Base-by-base conservation (phyloP, 2,113 vertebrate genomes). In the Hippolais icterina region DNA sequence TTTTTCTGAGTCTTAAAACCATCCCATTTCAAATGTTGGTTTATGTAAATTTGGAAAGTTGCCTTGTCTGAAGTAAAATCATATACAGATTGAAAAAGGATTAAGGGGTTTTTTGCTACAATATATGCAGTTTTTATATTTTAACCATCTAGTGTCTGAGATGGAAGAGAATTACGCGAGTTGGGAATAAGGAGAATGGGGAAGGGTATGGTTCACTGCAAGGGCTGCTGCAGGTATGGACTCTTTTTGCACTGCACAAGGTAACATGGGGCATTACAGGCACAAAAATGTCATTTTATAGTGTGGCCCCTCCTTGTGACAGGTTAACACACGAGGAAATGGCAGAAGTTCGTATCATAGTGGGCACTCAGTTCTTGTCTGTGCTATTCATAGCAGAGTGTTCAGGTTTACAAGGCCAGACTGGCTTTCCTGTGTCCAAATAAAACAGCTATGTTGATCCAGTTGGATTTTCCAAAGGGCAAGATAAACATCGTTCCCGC, bases 1-100 rank as follows among this genome's bases (percentile, higher is more conserved):
- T 60, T 46, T 72, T 78, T 71, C 69, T 1, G 21, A 83, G 61
- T 80, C 72, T 92, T 91, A 95, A 93, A 96, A 87, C 15, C 60
- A 72, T n/a, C 52, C 47, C 44, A 63, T 93, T 96, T 93, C 87
- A 90, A 94, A 95, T 93, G 90, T 8, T 86, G 53, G 74, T 93
- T 95, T 94, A 89, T 93, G 69, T 57, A 90, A 89, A 95, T 70
- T 82, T 97, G 96, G 93, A 95, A 71, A 70, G 47, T 39, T 94
- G 94, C 87, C 94, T 78, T 84, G 92, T 75, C 89, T 96, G 74
- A 69, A 91, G 77, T 87, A 82, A 96, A 95, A 92, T 90, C 64
- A 87, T 39, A 86, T 9, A 90, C 87, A 96, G 83, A 87, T 28
- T 97, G 95, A 93, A 97, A 97, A 96, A 76, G 53, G 90, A 96